These are phyloP conservation scores for Cosmorhoe ocellata DNA, from an alignment of 2,888 invertebrate genomes.

Conservation along the genomic window DNA sequence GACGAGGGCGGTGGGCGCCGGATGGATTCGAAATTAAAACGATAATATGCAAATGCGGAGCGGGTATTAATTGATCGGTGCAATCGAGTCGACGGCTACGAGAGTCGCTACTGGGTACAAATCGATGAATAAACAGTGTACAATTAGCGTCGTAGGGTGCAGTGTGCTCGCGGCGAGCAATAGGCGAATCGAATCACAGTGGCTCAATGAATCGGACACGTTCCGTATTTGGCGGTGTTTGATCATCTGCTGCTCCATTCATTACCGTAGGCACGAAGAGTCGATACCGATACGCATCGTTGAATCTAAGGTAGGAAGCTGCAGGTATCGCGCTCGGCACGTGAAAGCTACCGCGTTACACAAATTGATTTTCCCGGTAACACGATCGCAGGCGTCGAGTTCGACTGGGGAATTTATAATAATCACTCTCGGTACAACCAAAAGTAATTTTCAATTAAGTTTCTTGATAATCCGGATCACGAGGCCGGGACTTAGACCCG, in stretches of 20 bases:
- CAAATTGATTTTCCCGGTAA: constrained; percentile 53
- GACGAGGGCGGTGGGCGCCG: constrained; percentile 73
- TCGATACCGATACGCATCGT: constrained; percentile 37
- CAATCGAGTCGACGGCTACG: constrained; percentile 70
- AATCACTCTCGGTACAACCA: constrained; percentile 60
- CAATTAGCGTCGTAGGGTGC: constrained; percentile 66
- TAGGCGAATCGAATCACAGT: constrained; percentile 63
- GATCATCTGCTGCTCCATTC: constrained; percentile 58
- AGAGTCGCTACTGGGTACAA: constrained; percentile 71
- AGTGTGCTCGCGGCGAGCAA: constrained; percentile 53
- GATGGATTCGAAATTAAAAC: constrained; percentile 77
- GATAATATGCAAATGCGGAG: constrained; percentile 75
- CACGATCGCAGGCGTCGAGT: constrained; percentile 47
- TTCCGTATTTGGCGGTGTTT: constrained; percentile 58
- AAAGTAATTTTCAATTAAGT: constrained; percentile 78
- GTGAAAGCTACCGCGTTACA: constrained; percentile 62
- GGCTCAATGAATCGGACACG: constrained; percentile 57
- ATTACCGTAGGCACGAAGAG: constrained; percentile 50
- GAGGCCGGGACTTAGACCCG: constrained; percentile 52
- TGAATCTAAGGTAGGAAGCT: constrained; percentile 21
- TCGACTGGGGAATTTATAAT: constrained; percentile 69
- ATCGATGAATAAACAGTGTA: constrained; percentile 76
- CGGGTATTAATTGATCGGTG: constrained; percentile 71
- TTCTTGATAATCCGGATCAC: constrained; percentile 77
- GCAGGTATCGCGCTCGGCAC: constrained; percentile 19